A percentile compares a stretch with the other conserved stretches of the same genome.
phyloP scores from a whole-genome alignment of 2,113 vertebrate species.

The Gorsachius goisagi region DNA sequence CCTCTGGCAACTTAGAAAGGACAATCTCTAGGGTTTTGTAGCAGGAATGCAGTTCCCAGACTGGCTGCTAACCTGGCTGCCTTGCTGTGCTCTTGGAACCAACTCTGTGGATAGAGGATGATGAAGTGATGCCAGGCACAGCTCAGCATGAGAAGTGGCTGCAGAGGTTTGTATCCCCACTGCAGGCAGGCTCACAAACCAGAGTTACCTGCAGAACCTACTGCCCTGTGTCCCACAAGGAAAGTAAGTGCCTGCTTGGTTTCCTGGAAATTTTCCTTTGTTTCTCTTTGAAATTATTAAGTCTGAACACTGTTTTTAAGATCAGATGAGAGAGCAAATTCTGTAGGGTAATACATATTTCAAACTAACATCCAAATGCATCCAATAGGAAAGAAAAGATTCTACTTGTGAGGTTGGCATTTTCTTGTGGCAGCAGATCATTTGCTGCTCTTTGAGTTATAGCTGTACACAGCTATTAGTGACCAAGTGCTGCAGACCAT shows the following conservation, averaged over 20 bases:
- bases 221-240: rapidly evolving
- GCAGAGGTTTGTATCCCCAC: neutral
- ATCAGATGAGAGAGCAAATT: neutral
- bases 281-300: neutral
- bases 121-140: neutral
- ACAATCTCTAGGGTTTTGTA: neutral
- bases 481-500: neutral
- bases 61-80: neutral
- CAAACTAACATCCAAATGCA: neutral
- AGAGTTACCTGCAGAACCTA: neutral
- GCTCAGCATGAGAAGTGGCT: neutral
- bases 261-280: neutral
- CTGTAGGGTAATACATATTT: neutral
- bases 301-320: neutral
- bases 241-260: neutral
- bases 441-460: neutral
- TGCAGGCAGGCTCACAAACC: neutral
- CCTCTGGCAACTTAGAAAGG: neutral
- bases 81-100: neutral
- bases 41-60: neutral
- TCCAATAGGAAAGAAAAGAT: neutral
- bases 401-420: neutral
- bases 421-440: neutral
- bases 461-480: neutral
- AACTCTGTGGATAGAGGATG: neutral